phyloP scores from a whole-genome alignment of 64 coral and sea anemone species.

The Astreopora myriophthalma region DNA sequence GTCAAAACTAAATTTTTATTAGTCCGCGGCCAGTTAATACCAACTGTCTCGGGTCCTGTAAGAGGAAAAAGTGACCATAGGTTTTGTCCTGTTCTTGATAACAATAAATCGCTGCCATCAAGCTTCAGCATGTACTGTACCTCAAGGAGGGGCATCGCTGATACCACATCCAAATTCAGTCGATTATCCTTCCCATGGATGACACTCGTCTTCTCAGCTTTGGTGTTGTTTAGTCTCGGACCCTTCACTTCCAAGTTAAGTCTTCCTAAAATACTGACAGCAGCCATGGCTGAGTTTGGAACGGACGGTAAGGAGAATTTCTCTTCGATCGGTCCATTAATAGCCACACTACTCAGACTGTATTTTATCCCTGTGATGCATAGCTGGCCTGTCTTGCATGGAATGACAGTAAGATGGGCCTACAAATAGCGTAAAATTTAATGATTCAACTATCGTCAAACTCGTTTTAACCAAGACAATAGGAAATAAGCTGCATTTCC shows the following conservation, averaged over 20 bases:
- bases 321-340: constrained; percentile 85
- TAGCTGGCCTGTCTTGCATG: constrained; percentile 72
- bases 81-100: too few relatives aligned
- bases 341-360: constrained; percentile 84
- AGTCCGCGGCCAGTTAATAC: too few relatives aligned
- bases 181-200: constrained; percentile 78
- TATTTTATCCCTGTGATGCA: constrained; percentile 94
- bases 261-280: constrained; percentile 84
- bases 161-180: constrained; percentile 74
- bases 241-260: constrained; percentile 77
- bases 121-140: constrained; percentile 23
- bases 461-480: too few relatives aligned
- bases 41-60: too few relatives aligned
- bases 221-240: constrained; percentile 82
- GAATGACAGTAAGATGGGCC: constrained; percentile 78
- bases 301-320: constrained; percentile 34
- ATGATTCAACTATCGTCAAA: too few relatives aligned
- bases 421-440: not conserved
- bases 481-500: too few relatives aligned
- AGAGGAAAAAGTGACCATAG: too few relatives aligned
- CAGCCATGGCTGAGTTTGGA: constrained; percentile 63
- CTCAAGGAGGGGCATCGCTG: constrained; percentile 88
- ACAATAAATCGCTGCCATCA: too few relatives aligned
- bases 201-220: constrained; percentile 85
- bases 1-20: too few relatives aligned